A percentile compares a stretch with the other conserved stretches of the same genome.
Conservation (phyloP, 2,797 vertebrate genomes). For the Heliangelus exortis region DNA sequence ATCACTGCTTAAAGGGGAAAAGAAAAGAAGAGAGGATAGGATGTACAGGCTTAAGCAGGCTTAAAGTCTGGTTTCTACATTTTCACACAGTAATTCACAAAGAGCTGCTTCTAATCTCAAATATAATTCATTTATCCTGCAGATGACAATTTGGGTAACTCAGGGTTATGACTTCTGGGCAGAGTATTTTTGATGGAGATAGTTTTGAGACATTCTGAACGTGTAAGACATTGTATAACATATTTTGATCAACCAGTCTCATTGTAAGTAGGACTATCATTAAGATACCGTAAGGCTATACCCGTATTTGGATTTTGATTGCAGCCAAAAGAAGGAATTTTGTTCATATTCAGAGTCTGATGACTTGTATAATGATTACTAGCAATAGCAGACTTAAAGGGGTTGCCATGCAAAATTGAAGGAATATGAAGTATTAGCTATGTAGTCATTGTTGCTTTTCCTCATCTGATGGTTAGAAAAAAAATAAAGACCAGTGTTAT, state of each 20-base stretch:
- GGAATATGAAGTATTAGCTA: not conserved
- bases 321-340: not conserved
- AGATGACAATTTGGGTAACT: not conserved
- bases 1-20: not conserved
- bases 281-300: not conserved
- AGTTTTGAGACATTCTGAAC: not conserved
- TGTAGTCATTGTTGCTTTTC: not conserved
- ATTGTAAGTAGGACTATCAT: not conserved
- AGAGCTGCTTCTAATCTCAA: not conserved
- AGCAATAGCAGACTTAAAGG: not conserved
- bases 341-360: not conserved
- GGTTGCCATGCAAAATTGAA: not conserved
- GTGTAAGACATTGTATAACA: not conserved
- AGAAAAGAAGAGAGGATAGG: not conserved
- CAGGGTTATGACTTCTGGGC: not conserved
- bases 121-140: not conserved
- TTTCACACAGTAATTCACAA: not conserved
- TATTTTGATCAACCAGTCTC: not conserved
- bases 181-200: not conserved
- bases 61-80: not conserved
- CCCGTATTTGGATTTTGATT: not conserved
- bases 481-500: not conserved
- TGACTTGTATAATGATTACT: not conserved
- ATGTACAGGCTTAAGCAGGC: fast-evolving
- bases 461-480: not conserved